These are phyloP conservation scores for Sinocyclocheilus anshuiensis DNA, from an alignment of 2,113 vertebrate species.

Conservation along the genomic window DNA sequence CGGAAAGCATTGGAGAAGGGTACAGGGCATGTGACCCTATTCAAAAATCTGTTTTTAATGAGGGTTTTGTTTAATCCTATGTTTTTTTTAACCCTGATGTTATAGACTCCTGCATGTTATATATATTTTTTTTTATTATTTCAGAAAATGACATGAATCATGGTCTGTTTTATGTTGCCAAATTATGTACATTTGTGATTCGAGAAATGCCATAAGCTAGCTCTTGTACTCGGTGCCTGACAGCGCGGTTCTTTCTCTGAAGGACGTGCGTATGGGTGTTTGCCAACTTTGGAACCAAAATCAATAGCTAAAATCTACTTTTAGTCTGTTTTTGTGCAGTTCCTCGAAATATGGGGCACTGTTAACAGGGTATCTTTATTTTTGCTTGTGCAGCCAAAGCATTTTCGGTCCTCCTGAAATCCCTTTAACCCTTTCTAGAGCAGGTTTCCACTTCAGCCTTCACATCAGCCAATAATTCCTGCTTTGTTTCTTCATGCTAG, in stretches of 20 bases:
- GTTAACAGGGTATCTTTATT: constrained; percentile 29
- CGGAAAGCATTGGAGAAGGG: not conserved
- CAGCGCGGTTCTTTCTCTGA: not conserved
- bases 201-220: constrained; percentile 7
- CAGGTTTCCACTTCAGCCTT: not conserved
- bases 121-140: not conserved
- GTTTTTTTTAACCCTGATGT: not conserved
- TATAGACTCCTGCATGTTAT: constrained; percentile 1
- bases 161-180: constrained; percentile 38
- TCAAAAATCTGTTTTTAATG: not conserved
- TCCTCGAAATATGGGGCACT: not conserved
- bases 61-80: constrained; percentile 6
- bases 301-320: constrained; percentile 12
- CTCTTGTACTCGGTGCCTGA: not conserved
- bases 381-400: constrained; percentile 31
- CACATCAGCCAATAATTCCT: constrained; percentile 17
- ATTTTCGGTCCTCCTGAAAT: not conserved
- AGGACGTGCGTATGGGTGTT: not conserved
- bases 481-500: not conserved
- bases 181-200: constrained; percentile 40
- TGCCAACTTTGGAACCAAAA: constrained; percentile 46
- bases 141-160: not conserved
- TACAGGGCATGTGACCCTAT: not conserved
- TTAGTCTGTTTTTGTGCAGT: constrained; percentile 6
- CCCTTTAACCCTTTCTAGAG: constrained; percentile 20